Conservation (phyloP, 2,797 vertebrate species). For the Lithobates pipiens region DNA sequence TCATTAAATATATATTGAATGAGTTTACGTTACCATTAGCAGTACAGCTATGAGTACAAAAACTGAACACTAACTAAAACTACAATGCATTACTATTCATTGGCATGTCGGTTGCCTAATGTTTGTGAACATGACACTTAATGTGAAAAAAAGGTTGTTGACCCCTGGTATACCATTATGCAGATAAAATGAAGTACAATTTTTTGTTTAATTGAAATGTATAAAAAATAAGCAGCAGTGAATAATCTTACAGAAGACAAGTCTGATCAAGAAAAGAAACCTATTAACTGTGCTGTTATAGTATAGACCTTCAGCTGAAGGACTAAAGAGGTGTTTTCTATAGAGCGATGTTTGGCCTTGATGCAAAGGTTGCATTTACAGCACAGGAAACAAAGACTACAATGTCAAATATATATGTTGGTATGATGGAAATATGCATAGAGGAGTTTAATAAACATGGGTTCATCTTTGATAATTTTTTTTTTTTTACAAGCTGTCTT, state of each 20-base stretch:
- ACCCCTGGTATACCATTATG: constrained; percentile 7
- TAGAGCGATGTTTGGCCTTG: constrained; percentile 82
- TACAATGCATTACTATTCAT: too few relatives aligned
- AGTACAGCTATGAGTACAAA: too few relatives aligned
- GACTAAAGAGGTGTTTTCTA: constrained; percentile 80
- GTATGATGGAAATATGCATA: constrained; percentile 64
- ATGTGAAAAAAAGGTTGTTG: too few relatives aligned
- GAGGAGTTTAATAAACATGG: constrained; percentile 58
- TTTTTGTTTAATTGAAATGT: constrained; percentile 56
- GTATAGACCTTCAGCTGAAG: constrained; percentile 88
- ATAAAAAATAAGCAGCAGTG: constrained; percentile 80
- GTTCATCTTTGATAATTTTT: constrained; percentile 1
- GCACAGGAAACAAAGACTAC: constrained; percentile 77
- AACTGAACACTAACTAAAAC: too few relatives aligned
- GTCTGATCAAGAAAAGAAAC: constrained; percentile 82
- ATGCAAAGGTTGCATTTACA: constrained; percentile 69
- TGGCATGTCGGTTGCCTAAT: too few relatives aligned
- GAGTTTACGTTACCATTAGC: too few relatives aligned
- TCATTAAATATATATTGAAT: too few relatives aligned
- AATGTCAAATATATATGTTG: constrained; percentile 78
- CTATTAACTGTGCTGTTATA: constrained; percentile 87
- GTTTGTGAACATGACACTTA: too few relatives aligned
- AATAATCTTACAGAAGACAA: constrained; percentile 81
- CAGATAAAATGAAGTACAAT: constrained; percentile 60
- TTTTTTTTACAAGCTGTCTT: background rate